Conservation (phyloP, 2,113 vertebrate species). For the Apeltes quadracus region DNA sequence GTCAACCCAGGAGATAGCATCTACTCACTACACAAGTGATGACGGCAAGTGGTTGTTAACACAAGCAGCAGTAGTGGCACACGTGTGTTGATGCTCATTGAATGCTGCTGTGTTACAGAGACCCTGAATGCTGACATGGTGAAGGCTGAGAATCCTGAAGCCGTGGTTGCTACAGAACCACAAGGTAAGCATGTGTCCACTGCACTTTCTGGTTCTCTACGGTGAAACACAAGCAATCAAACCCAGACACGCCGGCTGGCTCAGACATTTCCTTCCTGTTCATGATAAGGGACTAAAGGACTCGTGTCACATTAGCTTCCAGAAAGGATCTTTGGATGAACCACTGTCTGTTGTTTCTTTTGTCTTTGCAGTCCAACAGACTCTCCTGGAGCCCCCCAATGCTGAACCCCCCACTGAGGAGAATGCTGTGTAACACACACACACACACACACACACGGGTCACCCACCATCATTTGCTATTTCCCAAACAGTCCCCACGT, state of each 20-base stretch:
- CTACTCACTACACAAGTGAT: background rate
- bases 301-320: background rate
- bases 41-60: too few relatives aligned
- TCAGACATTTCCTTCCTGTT: too few relatives aligned
- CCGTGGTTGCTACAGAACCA: slow-evolving; percentile 89
- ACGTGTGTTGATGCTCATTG: background rate
- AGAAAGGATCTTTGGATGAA: background rate
- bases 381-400: slow-evolving; percentile 81
- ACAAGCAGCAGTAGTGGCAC: background rate
- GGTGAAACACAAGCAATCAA: too few relatives aligned
- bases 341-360: background rate
- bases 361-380: slow-evolving; percentile 82
- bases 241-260: too few relatives aligned
- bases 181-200: slow-evolving; percentile 82
- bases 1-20: background rate
- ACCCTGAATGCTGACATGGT: slow-evolving; percentile 88
- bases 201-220: background rate
- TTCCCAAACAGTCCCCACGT: background rate
- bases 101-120: slow-evolving; percentile 79
- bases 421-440: slow-evolving; percentile 67
- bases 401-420: slow-evolving; percentile 80
- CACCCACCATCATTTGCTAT: background rate
- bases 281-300: background rate
- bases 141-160: slow-evolving; percentile 90
- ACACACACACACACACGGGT: background rate